Evolutionary conservation across 2,888 invertebrate species (phyloP).

Genomic region (Drosophila seclusa): DNA sequence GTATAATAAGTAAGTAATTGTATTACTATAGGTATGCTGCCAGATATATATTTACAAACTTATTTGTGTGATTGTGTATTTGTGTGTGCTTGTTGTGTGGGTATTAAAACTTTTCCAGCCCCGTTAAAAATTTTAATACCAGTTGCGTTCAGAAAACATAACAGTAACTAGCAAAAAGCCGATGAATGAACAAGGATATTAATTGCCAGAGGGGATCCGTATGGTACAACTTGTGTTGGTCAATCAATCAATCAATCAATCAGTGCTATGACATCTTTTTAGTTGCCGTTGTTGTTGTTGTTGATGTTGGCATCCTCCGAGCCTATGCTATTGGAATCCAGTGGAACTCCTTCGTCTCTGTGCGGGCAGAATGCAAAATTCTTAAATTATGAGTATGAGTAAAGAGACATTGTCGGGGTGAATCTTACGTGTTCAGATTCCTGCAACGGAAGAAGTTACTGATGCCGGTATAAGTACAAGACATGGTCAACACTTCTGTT

Average conservation of each 20-base stretch:
- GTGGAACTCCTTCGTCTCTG: slow-evolving; percentile 65
- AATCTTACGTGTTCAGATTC: slow-evolving; percentile 85
- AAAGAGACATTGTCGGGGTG: no score
- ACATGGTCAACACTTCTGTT: slow-evolving; percentile 55
- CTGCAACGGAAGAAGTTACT: slow-evolving; percentile 86
- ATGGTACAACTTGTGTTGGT: slow-evolving; percentile 51
- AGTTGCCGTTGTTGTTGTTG: slow-evolving; percentile 19
- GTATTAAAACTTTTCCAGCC: slow-evolving; percentile 83
- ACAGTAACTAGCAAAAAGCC: slow-evolving; percentile 33
- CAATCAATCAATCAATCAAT: slow-evolving; percentile 44
- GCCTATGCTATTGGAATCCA: slow-evolving; percentile 52
- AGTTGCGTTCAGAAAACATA: slow-evolving; percentile 30
- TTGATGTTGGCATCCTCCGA: slow-evolving; percentile 35
- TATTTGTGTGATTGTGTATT: slow-evolving; percentile 13
- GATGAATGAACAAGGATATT: slow-evolving; percentile 52
- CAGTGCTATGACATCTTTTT: slow-evolving; percentile 1
- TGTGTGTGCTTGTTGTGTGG: slow-evolving; percentile 16
- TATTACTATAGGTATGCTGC: slow-evolving; percentile 26
- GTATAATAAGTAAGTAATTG: slow-evolving; percentile 19
- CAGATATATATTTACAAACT: slow-evolving; percentile 39
- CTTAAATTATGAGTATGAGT: neutral
- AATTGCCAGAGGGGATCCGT: slow-evolving; percentile 48
- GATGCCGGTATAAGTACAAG: slow-evolving; percentile 86
- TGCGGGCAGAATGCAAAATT: slow-evolving; percentile 18
- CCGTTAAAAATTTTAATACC: slow-evolving; percentile 75